phyloP scores from a whole-genome alignment of 2,888 invertebrate species.

The Pogonocherus hispidulus region DNA sequence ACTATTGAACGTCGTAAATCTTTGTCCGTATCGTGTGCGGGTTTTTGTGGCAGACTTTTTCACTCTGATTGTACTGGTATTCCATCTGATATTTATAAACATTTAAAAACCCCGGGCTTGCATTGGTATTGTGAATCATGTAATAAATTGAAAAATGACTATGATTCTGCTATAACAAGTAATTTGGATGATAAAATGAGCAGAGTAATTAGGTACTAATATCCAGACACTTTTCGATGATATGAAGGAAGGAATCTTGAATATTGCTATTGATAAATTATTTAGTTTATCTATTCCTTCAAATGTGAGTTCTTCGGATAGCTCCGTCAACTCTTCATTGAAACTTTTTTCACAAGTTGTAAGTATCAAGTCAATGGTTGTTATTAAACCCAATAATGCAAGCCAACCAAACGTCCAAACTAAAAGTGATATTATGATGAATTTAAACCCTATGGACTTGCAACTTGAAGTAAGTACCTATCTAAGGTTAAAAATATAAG shows the following conservation, averaged over 20 bases:
- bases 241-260: neutral
- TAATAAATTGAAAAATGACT: no score
- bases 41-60: no score
- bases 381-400: slow-evolving; percentile 11
- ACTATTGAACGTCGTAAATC: no score
- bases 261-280: neutral
- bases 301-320: neutral
- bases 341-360: neutral
- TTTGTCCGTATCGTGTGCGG: no score
- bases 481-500: slow-evolving; percentile 22
- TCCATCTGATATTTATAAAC: no score
- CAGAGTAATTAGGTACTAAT: neutral
- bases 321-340: neutral
- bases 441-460: slow-evolving; percentile 10
- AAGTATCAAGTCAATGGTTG: slow-evolving; percentile 7
- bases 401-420: slow-evolving; percentile 8
- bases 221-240: neutral
- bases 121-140: no score
- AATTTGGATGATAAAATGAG: neutral
- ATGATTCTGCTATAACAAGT: neutral
- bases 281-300: neutral
- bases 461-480: slow-evolving; percentile 6
- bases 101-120: no score
- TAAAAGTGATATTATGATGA: slow-evolving; percentile 19
- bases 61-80: no score